A percentile compares a stretch with the other conserved stretches of the same genome.
Conservation (phyloP, 2,888 invertebrate species). For the Cheilosia pagana region DNA sequence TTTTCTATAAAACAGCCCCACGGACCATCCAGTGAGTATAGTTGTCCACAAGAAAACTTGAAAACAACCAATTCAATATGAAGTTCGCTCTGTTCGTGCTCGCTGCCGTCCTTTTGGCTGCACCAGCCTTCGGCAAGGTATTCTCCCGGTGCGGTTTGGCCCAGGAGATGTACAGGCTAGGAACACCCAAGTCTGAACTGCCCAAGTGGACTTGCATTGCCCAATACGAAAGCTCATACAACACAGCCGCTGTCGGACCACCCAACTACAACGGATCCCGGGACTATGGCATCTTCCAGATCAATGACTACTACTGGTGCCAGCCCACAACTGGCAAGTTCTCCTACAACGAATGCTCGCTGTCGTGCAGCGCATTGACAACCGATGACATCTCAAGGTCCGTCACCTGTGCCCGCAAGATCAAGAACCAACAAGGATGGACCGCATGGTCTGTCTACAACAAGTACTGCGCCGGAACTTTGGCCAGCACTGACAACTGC, state of each 20-base stretch:
- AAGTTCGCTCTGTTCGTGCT: conserved; percentile 41
- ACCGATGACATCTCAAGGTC: conserved; percentile 76
- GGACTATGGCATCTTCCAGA: conserved; percentile 82
- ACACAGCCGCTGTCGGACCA: conserved; percentile 83
- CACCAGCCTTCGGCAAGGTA: conserved; percentile 76
- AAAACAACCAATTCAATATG: conserved; percentile 21
- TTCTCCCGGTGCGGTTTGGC: conserved; percentile 80
- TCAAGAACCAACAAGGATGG: conserved; percentile 68
- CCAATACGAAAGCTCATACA: conserved; percentile 81
- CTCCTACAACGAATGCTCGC: no score
- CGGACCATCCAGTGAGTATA: neutral
- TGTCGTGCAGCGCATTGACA: no score
- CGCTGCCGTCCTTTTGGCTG: conserved; percentile 66
- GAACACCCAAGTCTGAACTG: conserved; percentile 79
- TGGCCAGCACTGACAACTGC: conserved; percentile 78
- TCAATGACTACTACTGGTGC: no score
- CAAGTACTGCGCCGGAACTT: conserved; percentile 76
- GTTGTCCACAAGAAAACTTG: conserved; percentile 3
- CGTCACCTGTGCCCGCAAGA: conserved; percentile 79
- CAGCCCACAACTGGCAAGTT: no score
- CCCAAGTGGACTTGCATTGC: conserved; percentile 81
- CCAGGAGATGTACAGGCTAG: conserved; percentile 80
- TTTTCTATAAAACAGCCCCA: no score
- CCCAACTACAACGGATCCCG: conserved; percentile 84
- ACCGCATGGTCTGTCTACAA: conserved; percentile 81